These are phyloP conservation scores for Artemia franciscana DNA, from an alignment of 1,140 invertebrate species.

Conservation along the genomic window DNA sequence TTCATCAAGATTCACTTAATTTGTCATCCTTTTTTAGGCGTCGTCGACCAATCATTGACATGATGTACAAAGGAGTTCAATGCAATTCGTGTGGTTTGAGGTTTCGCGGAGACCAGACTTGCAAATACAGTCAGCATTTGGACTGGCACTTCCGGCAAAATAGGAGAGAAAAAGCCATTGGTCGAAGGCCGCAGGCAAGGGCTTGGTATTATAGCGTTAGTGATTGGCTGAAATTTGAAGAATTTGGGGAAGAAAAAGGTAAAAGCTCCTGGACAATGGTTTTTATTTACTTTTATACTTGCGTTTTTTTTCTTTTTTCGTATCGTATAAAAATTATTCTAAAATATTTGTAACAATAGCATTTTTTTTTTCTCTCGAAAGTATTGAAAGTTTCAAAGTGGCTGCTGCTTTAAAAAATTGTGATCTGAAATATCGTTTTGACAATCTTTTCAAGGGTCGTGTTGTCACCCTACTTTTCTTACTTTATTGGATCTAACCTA, in stretches of 20 bases:
- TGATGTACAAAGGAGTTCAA: conserved; percentile 66
- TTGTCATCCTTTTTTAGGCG: conserved; percentile 17
- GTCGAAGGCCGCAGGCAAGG: conserved; percentile 51
- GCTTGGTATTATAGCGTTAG: conserved; percentile 70
- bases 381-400: too few relatives aligned
- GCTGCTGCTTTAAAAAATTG: too few relatives aligned
- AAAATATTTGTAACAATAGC: too few relatives aligned
- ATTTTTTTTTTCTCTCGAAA: too few relatives aligned
- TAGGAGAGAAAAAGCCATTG: conserved; percentile 55
- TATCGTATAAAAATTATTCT: too few relatives aligned
- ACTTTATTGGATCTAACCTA: too few relatives aligned
- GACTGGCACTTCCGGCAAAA: conserved; percentile 96
- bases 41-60: conserved; percentile 36
- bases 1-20: conserved; percentile 8
- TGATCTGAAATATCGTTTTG: too few relatives aligned
- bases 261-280: conserved; percentile 13
- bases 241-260: conserved; percentile 76
- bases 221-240: conserved; percentile 85
- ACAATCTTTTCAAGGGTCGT: too few relatives aligned
- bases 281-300: too few relatives aligned
- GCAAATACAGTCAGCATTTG: conserved; percentile 64
- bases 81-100: conserved; percentile 79
- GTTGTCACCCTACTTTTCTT: too few relatives aligned
- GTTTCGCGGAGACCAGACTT: conserved; percentile 63
- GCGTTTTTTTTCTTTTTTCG: too few relatives aligned